phyloP scores from a whole-genome alignment of 2,888 invertebrate genomes.

The Hypercompe scribonia region DNA sequence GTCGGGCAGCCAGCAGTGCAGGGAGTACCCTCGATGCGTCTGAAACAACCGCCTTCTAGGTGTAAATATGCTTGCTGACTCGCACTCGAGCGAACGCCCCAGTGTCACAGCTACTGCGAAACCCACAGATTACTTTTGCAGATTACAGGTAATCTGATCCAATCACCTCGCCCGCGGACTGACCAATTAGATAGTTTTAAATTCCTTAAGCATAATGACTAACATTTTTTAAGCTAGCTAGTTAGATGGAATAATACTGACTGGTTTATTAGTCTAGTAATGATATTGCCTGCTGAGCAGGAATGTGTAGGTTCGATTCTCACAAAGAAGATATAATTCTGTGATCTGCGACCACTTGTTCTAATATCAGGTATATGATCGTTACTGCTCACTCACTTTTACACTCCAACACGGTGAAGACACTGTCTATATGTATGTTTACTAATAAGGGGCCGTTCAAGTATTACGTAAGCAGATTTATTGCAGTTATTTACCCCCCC shows the following conservation, averaged over 20 bases:
- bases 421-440: too few species aligned
- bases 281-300: background rate
- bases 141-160: too few species aligned
- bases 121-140: too few species aligned
- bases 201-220: background rate
- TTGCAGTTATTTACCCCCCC: too few species aligned
- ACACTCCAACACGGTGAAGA: background rate
- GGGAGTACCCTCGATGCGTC: slow-evolving; percentile 84
- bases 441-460: too few species aligned
- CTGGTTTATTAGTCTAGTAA: background rate
- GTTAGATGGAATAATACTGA: background rate
- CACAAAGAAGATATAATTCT: background rate
- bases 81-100: background rate
- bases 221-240: background rate
- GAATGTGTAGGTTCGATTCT: background rate
- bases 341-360: background rate
- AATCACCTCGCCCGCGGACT: background rate
- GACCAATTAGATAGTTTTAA: background rate
- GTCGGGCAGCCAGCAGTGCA: slow-evolving; percentile 82
- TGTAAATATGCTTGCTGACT: slow-evolving; percentile 62
- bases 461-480: too few species aligned
- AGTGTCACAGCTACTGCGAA: background rate
- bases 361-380: background rate
- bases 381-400: background rate
- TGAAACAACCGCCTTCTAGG: slow-evolving; percentile 84